Evolutionary conservation across 2,113 vertebrate species (phyloP).

Genomic region (Pseudorectes ferrugineus): DNA sequence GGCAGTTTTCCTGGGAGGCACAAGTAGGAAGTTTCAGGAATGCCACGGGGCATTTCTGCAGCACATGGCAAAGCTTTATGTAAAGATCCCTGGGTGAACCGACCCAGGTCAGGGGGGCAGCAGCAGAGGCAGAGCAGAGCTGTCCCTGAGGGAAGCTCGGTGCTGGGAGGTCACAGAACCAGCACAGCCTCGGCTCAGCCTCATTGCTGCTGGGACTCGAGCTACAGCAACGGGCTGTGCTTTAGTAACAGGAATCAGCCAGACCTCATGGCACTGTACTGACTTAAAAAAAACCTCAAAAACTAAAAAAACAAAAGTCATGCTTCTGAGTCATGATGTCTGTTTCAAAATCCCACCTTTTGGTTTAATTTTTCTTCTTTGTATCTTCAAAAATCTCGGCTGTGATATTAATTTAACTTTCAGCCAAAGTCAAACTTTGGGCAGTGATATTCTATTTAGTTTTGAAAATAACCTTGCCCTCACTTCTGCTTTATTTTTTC

Average conservation of each 20-base stretch:
- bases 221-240: neutral
- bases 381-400: conserved; percentile 6
- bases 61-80: neutral
- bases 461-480: neutral
- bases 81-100: neutral
- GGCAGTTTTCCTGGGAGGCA: neutral
- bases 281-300: neutral
- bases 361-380: neutral
- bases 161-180: neutral
- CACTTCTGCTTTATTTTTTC: neutral
- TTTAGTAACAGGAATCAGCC: neutral
- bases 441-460: neutral
- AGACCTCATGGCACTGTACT: neutral
- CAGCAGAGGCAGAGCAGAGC: neutral
- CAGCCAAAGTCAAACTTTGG: neutral
- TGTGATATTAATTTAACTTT: conserved; percentile 17
- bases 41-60: neutral
- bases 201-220: neutral
- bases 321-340: neutral
- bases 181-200: neutral
- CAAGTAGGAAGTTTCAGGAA: neutral
- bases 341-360: conserved; percentile 23
- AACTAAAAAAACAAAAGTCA: neutral
- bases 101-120: rapidly evolving
- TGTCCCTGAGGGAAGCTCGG: rapidly evolving